Conservation (phyloP, 2,113 vertebrate genomes). For the Bathybates hornii region DNA sequence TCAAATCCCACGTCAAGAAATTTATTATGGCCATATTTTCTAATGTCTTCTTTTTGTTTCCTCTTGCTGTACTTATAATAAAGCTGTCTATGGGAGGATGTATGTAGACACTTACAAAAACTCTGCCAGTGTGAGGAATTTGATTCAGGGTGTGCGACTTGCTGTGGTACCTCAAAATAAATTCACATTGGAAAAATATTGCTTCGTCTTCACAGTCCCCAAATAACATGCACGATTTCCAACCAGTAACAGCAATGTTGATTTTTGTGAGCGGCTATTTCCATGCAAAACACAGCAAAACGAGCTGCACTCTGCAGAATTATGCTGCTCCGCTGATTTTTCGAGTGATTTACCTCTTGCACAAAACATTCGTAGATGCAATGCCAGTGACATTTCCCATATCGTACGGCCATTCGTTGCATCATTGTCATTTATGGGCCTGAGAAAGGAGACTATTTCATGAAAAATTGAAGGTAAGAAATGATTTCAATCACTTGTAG, state of each 20-base stretch:
- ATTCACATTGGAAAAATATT: not conserved
- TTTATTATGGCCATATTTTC: not conserved
- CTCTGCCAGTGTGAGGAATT: not conserved
- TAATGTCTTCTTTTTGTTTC: not conserved
- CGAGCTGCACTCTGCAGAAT: conserved; percentile 17
- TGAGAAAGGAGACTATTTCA: conserved; percentile 19
- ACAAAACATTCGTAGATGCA: conserved; percentile 9
- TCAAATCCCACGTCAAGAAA: not conserved
- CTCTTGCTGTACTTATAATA: not conserved
- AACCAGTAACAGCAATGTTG: not conserved
- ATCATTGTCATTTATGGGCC: conserved; percentile 20
- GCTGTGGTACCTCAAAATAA: not conserved
- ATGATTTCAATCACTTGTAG: conserved; percentile 42
- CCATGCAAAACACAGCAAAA: conserved; percentile 34
- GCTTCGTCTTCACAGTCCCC: not conserved
- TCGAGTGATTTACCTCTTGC: conserved; percentile 31
- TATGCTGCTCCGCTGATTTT: conserved; percentile 2
- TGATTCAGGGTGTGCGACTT: not conserved
- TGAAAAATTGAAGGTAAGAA: conserved; percentile 35
- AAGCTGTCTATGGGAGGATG: not conserved
- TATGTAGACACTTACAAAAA: not conserved
- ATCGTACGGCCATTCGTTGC: not conserved
- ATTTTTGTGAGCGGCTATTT: conserved; percentile 37
- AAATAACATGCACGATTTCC: not conserved
- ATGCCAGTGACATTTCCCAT: conserved; percentile 21